Conservation (phyloP, 2,113 vertebrate species). For the Ammodytes marinus region DNA sequence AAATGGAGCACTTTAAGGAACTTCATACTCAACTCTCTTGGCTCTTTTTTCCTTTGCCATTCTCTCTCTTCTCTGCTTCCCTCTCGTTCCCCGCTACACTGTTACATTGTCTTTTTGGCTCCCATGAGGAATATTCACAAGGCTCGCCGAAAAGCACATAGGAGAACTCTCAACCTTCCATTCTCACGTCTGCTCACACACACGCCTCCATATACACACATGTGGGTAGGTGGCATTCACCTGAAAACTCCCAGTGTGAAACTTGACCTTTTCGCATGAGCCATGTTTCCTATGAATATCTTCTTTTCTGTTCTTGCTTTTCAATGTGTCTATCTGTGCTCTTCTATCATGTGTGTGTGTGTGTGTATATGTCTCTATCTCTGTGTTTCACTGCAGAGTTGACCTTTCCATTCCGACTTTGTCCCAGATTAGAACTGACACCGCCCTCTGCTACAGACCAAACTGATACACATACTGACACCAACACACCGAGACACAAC, state of each 20-base stretch:
- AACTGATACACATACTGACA: conserved; percentile 74
- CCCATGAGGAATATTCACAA: conserved; percentile 69
- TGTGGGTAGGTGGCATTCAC: conserved; percentile 51
- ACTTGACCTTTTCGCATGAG: conserved; percentile 79
- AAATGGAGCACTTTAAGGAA: conserved; percentile 85
- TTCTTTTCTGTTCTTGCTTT: conserved; percentile 70
- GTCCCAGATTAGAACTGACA: conserved; percentile 83
- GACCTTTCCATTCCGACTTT: conserved; percentile 82
- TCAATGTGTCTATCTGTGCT: conserved; percentile 69
- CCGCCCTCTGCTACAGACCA: conserved; percentile 80
- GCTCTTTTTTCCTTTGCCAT: conserved; percentile 67
- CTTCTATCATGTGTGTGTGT: conserved; percentile 45
- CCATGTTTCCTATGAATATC: conserved; percentile 78
- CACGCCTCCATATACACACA: conserved; percentile 7
- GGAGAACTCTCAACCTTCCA: conserved; percentile 31
- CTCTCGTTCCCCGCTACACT: conserved; percentile 53
- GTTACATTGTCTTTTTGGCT: conserved; percentile 73
- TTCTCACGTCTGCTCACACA: conserved; percentile 16
- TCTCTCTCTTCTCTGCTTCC: conserved; percentile 59
- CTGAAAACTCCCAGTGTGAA: conserved; percentile 65
- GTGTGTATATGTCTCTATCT: conserved; percentile 54
- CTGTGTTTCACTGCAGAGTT: conserved; percentile 68
- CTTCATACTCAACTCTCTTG: conserved; percentile 83
- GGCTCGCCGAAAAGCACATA: conserved; percentile 54
- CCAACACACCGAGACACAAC: conserved; percentile 36